phyloP scores from a whole-genome alignment of 2,888 invertebrate species.

The Actias luna region DNA sequence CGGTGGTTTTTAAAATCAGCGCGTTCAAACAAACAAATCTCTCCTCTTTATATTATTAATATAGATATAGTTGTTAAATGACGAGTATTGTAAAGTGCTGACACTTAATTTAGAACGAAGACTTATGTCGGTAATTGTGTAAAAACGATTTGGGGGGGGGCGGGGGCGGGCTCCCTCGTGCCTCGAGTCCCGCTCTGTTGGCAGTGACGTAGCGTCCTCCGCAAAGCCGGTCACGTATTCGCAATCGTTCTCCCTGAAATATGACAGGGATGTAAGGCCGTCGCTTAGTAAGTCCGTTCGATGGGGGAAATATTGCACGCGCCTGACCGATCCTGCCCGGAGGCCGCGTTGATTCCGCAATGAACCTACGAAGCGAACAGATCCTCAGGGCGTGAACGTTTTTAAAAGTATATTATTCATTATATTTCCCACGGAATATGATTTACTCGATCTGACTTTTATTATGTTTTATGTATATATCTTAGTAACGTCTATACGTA shows the following conservation, averaged over 20 bases:
- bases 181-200: background rate
- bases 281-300: slow-evolving; percentile 67
- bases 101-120: background rate
- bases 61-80: background rate
- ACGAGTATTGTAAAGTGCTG: background rate
- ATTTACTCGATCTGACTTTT: background rate
- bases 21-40: too few species aligned
- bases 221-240: slow-evolving; percentile 53
- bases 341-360: background rate
- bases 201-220: slow-evolving; percentile 22
- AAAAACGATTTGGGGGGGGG: background rate
- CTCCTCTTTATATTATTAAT: too few species aligned
- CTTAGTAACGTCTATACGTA: background rate
- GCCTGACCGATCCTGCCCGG: slow-evolving; percentile 54
- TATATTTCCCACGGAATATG: background rate
- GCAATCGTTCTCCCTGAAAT: slow-evolving; percentile 68
- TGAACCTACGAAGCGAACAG: slow-evolving; percentile 9
- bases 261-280: slow-evolving; percentile 68
- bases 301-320: slow-evolving; percentile 70
- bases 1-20: too few species aligned
- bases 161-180: background rate
- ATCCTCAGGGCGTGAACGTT: slow-evolving; percentile 4
- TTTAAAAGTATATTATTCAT: background rate
- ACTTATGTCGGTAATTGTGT: background rate
- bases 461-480: background rate